These are phyloP conservation scores for Sinosuthora webbiana DNA, from an alignment of 2,113 vertebrate genomes.

Conservation along the genomic window DNA sequence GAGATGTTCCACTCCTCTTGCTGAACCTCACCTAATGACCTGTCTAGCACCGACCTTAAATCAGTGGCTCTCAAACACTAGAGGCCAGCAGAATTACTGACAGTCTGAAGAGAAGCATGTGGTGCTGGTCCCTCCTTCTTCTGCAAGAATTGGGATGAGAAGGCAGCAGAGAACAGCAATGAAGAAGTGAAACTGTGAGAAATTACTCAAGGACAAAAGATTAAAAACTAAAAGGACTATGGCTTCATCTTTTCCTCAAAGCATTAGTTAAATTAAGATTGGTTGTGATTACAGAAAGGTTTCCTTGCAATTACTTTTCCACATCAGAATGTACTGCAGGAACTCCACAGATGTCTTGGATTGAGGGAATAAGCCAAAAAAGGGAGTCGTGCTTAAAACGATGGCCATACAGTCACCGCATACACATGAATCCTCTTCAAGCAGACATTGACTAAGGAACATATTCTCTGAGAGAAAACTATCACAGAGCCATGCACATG, in stretches of 20 bases:
- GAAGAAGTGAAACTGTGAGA: conserved; percentile 5
- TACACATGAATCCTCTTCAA: background rate
- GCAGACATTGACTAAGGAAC: background rate
- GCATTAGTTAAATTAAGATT: background rate
- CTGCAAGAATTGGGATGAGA: background rate
- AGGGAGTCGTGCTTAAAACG: background rate
- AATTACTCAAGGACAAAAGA: background rate
- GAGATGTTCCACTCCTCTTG: background rate
- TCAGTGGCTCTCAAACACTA: background rate
- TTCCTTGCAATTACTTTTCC: background rate
- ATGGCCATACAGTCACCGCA: background rate
- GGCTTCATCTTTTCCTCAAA: background rate
- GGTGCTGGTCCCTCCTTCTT: background rate
- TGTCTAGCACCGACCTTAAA: accelerated
- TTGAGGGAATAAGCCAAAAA: background rate
- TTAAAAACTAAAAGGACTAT: background rate
- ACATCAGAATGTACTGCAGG: background rate
- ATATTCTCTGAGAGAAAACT: background rate
- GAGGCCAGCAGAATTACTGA: background rate
- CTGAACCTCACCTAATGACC: background rate
- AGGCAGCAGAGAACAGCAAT: background rate
- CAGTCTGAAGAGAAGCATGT: background rate
- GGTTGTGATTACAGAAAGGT: background rate
- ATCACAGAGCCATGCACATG: accelerated
- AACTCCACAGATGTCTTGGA: background rate